Base-by-base conservation (phyloP, 2,113 vertebrate genomes). In the Brienomyrus longianalis region DNA sequence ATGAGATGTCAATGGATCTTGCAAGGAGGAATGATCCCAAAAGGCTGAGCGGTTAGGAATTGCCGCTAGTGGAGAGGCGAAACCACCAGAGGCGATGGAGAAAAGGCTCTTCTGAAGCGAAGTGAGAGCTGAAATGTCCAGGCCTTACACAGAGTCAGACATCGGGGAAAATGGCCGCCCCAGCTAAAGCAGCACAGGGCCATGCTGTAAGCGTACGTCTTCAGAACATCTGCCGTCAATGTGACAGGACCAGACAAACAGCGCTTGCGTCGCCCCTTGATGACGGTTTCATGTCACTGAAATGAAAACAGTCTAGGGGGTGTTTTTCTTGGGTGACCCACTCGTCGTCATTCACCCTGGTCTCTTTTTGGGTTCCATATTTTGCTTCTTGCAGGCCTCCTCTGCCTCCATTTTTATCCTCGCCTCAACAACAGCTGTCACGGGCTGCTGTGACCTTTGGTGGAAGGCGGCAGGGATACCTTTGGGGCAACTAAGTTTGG, bases 401-500 rank as follows among this genome's bases (percentile, higher is more conserved):
- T 77, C 70, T 80, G 74, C n/a, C 74, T 35, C 74, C 74, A 48
- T 84, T 84, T n/a, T 84, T 48, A 84, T 84, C 45, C 39, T 8
- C 3, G 6, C 45, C 45, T 48, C 83, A 23, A 21, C 43, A 43
- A 15, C 45, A 48, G 83, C 83, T 84, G 83, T 13, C 83, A 84
- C 23, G 0, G 74, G 15, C 83, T 84, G 23, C 23, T n/a, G 35
- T 80, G 74, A 80, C 74, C 74, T 80, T 80, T 43, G 74, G 74
- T 19, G 35, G 35, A 80, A 80, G 74, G 35, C 35, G 15, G 17
- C 74, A 80, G 74, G 43, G 74, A 80, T 43, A 35, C 17, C 74
- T 84, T 48, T 84, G 43, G 83, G 45, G 83, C 21, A 84, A 48
- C 83, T 84, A 84, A 84, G 39, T 84, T 84, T 84, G 83, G 83